Conservation (phyloP, 2,888 invertebrate genomes). For the Caprella mutica region DNA sequence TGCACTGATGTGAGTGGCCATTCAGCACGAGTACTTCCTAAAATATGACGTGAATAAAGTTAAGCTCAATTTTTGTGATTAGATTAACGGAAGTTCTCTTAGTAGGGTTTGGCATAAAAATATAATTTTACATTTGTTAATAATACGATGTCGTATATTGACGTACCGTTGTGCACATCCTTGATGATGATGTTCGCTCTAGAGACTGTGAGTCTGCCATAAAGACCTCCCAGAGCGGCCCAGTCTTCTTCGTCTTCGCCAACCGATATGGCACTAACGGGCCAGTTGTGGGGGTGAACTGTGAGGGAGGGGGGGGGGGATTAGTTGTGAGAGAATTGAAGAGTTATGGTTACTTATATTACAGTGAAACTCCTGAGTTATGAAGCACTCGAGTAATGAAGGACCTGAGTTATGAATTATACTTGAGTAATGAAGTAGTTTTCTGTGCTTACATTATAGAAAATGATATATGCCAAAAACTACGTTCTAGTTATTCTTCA, state of each 20-base stretch:
- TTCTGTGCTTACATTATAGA: too few relatives aligned
- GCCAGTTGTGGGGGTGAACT: conserved; percentile 28
- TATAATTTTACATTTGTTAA: too few relatives aligned
- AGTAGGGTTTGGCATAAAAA: too few relatives aligned
- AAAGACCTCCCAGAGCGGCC: conserved; percentile 29
- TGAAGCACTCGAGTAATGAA: too few relatives aligned
- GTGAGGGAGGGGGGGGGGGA: neutral
- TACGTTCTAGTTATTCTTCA: too few relatives aligned
- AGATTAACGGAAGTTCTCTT: neutral
- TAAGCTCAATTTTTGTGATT: neutral
- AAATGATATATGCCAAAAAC: too few relatives aligned
- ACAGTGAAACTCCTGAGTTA: too few relatives aligned
- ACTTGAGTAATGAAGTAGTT: too few relatives aligned
- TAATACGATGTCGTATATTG: too few relatives aligned
- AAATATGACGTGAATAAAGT: neutral
- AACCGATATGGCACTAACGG: conserved; percentile 33
- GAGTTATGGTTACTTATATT: neutral
- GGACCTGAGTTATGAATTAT: too few relatives aligned
- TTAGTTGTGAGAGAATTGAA: neutral
- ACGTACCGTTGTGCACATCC: conserved; percentile 31
- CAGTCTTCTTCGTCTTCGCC: conserved; percentile 27
- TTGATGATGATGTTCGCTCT: conserved; percentile 30
- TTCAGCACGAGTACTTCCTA: conserved; percentile 31
- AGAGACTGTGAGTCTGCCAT: conserved; percentile 24
- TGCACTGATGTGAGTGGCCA: conserved; percentile 34